Conservation (phyloP, 1,140 invertebrate genomes). For the Alviniconcha marisindica region DNA sequence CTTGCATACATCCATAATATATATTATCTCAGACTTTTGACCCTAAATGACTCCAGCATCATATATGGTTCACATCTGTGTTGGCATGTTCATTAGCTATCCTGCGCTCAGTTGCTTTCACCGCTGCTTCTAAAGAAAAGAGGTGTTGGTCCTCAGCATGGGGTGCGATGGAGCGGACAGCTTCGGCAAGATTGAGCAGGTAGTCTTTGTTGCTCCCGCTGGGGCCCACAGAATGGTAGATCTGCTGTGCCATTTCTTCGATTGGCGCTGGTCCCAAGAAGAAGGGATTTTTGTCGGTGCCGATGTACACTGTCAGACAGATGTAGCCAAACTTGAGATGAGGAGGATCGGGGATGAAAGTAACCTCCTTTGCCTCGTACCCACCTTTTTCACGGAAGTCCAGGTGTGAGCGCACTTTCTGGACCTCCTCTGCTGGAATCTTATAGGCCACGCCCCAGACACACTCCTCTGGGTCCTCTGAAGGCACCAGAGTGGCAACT, state of each 20-base stretch:
- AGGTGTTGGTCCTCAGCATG: slow-evolving; percentile 82
- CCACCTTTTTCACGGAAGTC: slow-evolving; percentile 90
- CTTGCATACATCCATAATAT: no score
- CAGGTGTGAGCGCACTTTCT: slow-evolving; percentile 86
- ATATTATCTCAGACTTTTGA: background rate
- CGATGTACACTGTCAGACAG: slow-evolving; percentile 89
- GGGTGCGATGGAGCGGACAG: slow-evolving; percentile 86
- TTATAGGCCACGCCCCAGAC: slow-evolving; percentile 96
- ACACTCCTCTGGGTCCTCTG: slow-evolving; percentile 79
- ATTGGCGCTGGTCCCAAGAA: slow-evolving; percentile 84
- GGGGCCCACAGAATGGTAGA: slow-evolving; percentile 84
- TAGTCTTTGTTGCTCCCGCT: slow-evolving; percentile 94
- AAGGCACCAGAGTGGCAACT: slow-evolving; percentile 89
- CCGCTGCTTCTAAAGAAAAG: slow-evolving; percentile 82
- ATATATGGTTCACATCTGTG: background rate
- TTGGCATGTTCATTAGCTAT: background rate
- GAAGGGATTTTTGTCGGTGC: slow-evolving; percentile 84
- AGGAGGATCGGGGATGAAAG: slow-evolving; percentile 61
- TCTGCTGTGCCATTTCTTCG: slow-evolving; percentile 87
- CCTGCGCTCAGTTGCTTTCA: slow-evolving; percentile 31
- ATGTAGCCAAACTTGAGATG: slow-evolving; percentile 77
- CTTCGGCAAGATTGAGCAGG: slow-evolving; percentile 87
- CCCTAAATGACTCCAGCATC: background rate
- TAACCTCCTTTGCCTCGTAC: slow-evolving; percentile 59
- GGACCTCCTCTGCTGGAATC: slow-evolving; percentile 83